Conservation (phyloP, 2,113 vertebrate genomes). For the Oryzias melastigma region DNA sequence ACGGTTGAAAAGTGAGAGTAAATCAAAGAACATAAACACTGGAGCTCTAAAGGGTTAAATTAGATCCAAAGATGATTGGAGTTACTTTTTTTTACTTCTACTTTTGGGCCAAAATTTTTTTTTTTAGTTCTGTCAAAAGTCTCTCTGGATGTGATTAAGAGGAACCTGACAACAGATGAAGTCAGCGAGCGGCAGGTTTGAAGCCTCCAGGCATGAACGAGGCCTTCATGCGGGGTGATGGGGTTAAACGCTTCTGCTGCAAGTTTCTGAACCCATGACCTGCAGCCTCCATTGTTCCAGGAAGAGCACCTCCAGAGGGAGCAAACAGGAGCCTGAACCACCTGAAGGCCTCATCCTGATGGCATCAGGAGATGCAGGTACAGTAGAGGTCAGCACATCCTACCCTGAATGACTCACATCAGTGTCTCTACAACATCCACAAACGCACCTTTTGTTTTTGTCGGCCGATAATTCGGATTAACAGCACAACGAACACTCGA, state of each 20-base stretch:
- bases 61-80: no score
- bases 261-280: no score
- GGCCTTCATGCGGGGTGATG: neutral
- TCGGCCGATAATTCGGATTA: slow-evolving; percentile 57
- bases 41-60: no score
- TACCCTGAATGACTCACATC: neutral
- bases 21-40: no score
- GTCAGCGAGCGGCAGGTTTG: slow-evolving; percentile 5
- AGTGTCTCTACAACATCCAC: slow-evolving; percentile 10
- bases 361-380: no score
- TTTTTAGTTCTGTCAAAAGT: no score
- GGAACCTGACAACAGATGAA: neutral
- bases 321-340: slow-evolving; percentile 1
- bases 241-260: neutral
- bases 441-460: slow-evolving; percentile 60
- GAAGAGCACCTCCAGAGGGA: neutral
- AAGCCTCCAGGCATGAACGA: slow-evolving; percentile 3
- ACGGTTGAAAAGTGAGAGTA: no score
- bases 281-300: no score
- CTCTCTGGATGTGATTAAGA: neutral
- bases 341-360: slow-evolving; percentile 1
- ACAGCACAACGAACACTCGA: slow-evolving; percentile 46
- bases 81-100: no score
- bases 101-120: no score
- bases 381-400: slow-evolving; percentile 5